Base-by-base conservation (phyloP, 2,888 invertebrate genomes). In the Sarcophaga caerulescens region DNA sequence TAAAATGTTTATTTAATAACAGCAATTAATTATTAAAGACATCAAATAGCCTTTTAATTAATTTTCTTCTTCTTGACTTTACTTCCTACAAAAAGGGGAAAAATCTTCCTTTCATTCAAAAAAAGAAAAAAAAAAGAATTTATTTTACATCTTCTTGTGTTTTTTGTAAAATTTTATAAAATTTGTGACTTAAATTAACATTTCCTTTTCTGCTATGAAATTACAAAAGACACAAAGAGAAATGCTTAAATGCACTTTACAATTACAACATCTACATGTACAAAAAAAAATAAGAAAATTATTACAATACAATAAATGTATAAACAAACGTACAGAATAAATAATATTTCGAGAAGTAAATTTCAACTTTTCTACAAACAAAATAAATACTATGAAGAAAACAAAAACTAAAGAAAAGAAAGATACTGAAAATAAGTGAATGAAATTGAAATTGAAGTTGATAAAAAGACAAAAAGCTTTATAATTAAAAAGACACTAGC, bases 171-270 rank as follows among this genome's bases (percentile, higher is more conserved):
- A 52, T 14, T 52, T 14, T 17, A 35, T 35, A 35, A 81, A 59
- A 63, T 21, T 65, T 70, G 81, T 65, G 63, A 59, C 81, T 70
- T 81, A 76, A 59, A 75, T 44, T 63, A 23, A 21, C 45, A 19
- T 0, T 23, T 63, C 57, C 52, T 14, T 60, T 60, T 2, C 17
- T 52, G 10, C 35, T 35, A 35, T 10, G 10, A 35, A 35, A 23
- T 35, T 59, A 25, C 70, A 11, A 57, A 45, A 59, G 45, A 52
- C 12, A n/a, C 10, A 23, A 11, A 23, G 17, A 57, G 68, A 63
- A 52, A 62, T 57, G 1, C 19, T 71, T 75, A 81, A 76, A 82
- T 81, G 81, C 81, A 76, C 63, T 44, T 57, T 44, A 52, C 17
- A 57, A 59, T 82, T 45, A 76, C 63, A 70, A 76, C 19, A 70